Evolutionary conservation across 2,113 vertebrate genomes (phyloP), one percentile per base, ranked within the genome.

Genomic region (Pimephales promelas): DNA sequence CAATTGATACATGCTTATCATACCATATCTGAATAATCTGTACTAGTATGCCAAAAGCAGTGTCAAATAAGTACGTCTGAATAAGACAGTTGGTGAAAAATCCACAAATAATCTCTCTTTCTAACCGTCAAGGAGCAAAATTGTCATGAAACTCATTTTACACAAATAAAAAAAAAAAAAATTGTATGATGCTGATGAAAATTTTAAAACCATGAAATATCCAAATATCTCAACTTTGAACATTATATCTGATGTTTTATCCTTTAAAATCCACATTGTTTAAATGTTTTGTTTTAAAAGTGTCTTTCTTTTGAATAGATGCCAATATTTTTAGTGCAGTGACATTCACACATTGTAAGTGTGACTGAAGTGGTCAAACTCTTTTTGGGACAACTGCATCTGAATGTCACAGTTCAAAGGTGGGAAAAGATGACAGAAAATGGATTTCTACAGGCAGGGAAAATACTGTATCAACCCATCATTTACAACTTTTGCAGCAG

Each of bases 351-450:
- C n/a, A 1, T 24, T 45, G 3, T 47, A 45, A 71, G 40, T 24
- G 36, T 45, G n/a, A 43, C 36, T 14, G 40, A 74, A 74, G 16
- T 18, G n/a, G 28, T 74, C 24, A 49, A 49, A 31, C 16, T 2
- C 43, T 28, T 26, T 54, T 52, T 52, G 26, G 26, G 72, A 74
- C 14, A 74, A 52, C 43, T 5, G 9, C 10, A 8, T 31, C 72
- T 74, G n/a, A 24, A 74, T 52, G 4, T 74, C 72, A 74, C 26
- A 31, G 24, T 24, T 31, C 72, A 74, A 52, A 52, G 43, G 43
- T 49, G 70, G 24, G 7, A 73, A 73, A 73, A 49, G 43, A 45
- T 47, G 43, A 49, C 40, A 73, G 36, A 70, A 70, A 70, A 70
- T 70, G 34, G 20, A 70, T 40, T 43, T 43, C 36, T 70, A 70